These are phyloP conservation scores for Drosophila sucinea DNA, from an alignment of 1,140 invertebrate species.

Conservation along the genomic window DNA sequence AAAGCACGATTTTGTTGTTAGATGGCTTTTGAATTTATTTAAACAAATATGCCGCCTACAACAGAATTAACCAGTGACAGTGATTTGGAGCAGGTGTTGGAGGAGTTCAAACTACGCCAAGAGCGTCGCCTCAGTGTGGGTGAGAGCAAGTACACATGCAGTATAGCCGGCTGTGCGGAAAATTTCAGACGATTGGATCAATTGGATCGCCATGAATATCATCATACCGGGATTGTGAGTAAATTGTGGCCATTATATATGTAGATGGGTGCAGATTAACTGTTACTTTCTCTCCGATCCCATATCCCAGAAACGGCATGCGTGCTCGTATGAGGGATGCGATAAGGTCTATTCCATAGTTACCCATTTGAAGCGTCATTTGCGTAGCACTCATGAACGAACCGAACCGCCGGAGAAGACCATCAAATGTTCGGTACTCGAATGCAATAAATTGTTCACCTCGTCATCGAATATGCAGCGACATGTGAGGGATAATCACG, in stretches of 20 bases:
- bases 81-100: conserved; percentile 67
- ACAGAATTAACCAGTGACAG: conserved; percentile 66
- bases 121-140: conserved; percentile 53
- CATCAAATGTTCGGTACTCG: conserved; percentile 55
- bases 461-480: conserved; percentile 67
- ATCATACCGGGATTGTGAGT: conserved; percentile 76
- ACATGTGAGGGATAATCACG: conserved; percentile 71
- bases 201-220: conserved; percentile 78
- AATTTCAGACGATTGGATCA: conserved; percentile 73
- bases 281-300: background rate
- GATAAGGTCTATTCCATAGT: conserved; percentile 71
- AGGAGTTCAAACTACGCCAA: conserved; percentile 48
- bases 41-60: conserved; percentile 58
- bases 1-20: background rate
- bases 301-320: conserved; percentile 68
- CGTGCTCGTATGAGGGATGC: conserved; percentile 70
- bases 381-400: conserved; percentile 70
- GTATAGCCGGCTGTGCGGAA: conserved; percentile 48
- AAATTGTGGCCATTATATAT: fast-evolving
- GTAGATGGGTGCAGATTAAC: background rate
- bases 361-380: conserved; percentile 72
- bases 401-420: conserved; percentile 46
- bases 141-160: conserved; percentile 64
- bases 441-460: conserved; percentile 71
- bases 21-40: background rate